phyloP scores from a whole-genome alignment of 2,888 invertebrate genomes.

The Heliothis peltigera region DNA sequence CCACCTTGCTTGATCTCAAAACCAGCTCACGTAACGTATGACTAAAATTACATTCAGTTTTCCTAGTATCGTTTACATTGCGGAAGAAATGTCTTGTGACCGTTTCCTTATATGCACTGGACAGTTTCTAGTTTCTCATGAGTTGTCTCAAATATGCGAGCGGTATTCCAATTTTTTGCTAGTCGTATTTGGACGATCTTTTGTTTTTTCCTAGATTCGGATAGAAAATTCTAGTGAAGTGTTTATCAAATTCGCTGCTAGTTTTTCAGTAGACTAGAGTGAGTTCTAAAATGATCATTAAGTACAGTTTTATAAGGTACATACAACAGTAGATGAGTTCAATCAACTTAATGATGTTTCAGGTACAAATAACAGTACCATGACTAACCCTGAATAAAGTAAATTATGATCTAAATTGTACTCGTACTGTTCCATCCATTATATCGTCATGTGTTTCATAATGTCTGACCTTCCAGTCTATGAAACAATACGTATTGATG shows the following conservation, averaged over 20 bases:
- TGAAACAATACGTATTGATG: conserved; percentile 56
- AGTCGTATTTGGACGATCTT: not conserved
- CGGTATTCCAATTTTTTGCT: conserved; percentile 16
- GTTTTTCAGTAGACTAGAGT: not conserved
- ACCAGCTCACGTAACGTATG: conserved; percentile 32
- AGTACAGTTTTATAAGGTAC: too few relatives aligned
- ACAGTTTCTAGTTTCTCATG: conserved; percentile 45
- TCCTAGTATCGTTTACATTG: conserved; percentile 46
- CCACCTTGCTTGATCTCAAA: conserved; percentile 14
- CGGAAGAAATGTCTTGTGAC: conserved; percentile 51
- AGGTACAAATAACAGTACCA: conserved; percentile 11
- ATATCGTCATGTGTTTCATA: conserved; percentile 57
- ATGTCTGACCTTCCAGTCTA: conserved; percentile 52
- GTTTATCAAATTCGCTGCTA: not conserved
- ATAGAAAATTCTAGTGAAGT: not conserved
- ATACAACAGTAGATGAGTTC: not conserved
- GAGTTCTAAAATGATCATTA: too few relatives aligned
- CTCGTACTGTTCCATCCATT: conserved; percentile 36
- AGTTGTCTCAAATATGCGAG: conserved; percentile 24
- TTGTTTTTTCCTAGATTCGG: not conserved
- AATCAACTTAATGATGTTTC: conserved; percentile 1
- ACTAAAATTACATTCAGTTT: conserved; percentile 43
- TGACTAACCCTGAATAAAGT: not conserved
- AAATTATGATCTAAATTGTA: conserved; percentile 12
- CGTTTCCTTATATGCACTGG: conserved; percentile 48